These are phyloP conservation scores for Phoxinus phoxinus DNA, from an alignment of 2,113 vertebrate genomes.

Conservation along the genomic window DNA sequence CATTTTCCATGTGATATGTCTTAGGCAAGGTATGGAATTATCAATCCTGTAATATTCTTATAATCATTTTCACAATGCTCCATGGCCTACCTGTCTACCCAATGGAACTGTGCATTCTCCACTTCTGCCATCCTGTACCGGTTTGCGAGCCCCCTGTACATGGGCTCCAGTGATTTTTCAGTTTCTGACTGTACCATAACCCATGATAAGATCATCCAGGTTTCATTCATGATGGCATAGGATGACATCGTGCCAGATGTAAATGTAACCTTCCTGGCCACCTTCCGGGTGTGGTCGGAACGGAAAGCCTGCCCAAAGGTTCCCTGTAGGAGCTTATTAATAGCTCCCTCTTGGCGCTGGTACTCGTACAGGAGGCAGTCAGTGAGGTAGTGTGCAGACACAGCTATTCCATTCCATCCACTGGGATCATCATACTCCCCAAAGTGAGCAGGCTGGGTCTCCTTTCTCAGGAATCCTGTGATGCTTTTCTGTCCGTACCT, in stretches of 20 bases:
- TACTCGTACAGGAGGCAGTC: neutral
- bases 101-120: neutral
- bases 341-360: neutral
- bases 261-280: neutral
- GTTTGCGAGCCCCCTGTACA: neutral
- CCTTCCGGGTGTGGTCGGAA: neutral
- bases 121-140: neutral
- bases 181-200: constrained; percentile 30
- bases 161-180: constrained; percentile 3
- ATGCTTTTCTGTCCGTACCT: neutral
- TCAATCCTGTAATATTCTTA: neutral
- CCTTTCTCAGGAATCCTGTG: neutral
- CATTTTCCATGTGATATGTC: too few species aligned
- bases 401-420: neutral
- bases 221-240: constrained; percentile 51
- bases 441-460: neutral
- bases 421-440: neutral
- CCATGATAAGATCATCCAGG: neutral
- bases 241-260: constrained; percentile 43
- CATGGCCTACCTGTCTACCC: neutral
- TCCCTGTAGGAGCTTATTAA: neutral
- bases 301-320: neutral
- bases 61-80: neutral
- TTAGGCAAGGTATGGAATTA: neutral
- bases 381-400: neutral